Evolutionary conservation across 92 coral and sea anemone genomes (phyloP).

Genomic region (Zoanthus sansibaricus): DNA sequence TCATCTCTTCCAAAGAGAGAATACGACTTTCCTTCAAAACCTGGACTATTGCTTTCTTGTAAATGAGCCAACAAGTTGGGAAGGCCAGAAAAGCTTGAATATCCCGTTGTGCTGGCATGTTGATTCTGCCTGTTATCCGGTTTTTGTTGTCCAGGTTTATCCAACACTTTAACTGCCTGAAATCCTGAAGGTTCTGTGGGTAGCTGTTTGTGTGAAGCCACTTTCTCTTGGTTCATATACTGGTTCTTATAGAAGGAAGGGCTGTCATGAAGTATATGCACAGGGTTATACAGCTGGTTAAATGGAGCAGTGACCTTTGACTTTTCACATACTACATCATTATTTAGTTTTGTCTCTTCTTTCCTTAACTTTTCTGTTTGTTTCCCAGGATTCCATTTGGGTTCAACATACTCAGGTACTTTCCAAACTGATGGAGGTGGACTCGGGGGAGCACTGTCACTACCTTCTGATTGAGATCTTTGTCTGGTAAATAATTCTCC

Average conservation of each 20-base stretch:
- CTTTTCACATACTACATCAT: constrained; percentile 88
- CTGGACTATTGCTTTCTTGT: constrained; percentile 69
- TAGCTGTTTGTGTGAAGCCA: constrained; percentile 31
- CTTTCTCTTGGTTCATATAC: constrained; percentile 89
- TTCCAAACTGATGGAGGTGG: constrained; percentile 99
- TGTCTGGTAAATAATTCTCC: constrained; percentile 63
- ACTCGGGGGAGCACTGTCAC: constrained; percentile 85
- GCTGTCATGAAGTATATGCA: constrained; percentile 59
- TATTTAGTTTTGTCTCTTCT: constrained; percentile 78
- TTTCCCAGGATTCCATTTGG: constrained; percentile 96
- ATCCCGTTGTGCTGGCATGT: constrained; percentile 60
- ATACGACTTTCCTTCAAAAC: constrained; percentile 76
- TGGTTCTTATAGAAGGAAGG: constrained; percentile 84
- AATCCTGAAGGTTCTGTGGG: constrained; percentile 62
- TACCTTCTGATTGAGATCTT: constrained; percentile 80
- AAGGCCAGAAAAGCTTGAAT: constrained; percentile 95
- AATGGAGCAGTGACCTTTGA: constrained; percentile 89
- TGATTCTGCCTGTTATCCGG: constrained; percentile 90
- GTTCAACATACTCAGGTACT: constrained; percentile 98
- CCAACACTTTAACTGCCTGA: constrained; percentile 79
- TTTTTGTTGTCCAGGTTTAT: constrained; percentile 67
- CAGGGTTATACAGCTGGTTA: constrained; percentile 95
- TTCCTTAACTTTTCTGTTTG: constrained; percentile 56
- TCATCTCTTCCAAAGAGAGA: constrained; percentile 96
- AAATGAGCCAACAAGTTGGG: constrained; percentile 84